phyloP scores from a whole-genome alignment of 2,797 vertebrate species.

The Scolopax rusticola region DNA sequence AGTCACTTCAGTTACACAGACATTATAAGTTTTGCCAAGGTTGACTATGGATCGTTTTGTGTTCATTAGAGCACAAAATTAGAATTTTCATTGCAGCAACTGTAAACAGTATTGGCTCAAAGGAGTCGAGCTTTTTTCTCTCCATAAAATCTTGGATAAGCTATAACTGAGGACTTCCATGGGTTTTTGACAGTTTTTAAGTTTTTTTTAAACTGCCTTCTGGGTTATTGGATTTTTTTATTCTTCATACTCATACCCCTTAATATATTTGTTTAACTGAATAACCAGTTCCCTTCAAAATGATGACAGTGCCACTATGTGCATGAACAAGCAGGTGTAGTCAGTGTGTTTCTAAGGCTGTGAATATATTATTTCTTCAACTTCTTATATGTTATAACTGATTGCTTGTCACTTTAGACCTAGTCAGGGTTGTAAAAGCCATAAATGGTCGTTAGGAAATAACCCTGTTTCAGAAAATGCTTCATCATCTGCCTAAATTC shows the following conservation, averaged over 20 bases:
- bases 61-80: slow-evolving; percentile 87
- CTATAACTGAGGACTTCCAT: slow-evolving; percentile 54
- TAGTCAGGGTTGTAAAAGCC: slow-evolving; percentile 61
- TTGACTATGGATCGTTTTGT: slow-evolving; percentile 82
- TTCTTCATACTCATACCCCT: not conserved
- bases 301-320: not conserved
- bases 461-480: slow-evolving; percentile 5
- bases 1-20: slow-evolving; percentile 82
- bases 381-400: slow-evolving; percentile 53
- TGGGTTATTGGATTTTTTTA: not conserved
- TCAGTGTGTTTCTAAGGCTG: slow-evolving; percentile 24
- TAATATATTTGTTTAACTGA: slow-evolving; percentile 56
- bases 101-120: slow-evolving; percentile 79
- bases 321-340: slow-evolving; percentile 33
- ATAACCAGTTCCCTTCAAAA: slow-evolving; percentile 53
- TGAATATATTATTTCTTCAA: slow-evolving; percentile 64
- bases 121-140: slow-evolving; percentile 67
- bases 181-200: slow-evolving; percentile 55
- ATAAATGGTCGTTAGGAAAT: slow-evolving; percentile 22
- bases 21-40: slow-evolving; percentile 83
- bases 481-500: slow-evolving; percentile 14
- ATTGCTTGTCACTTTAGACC: slow-evolving; percentile 67
- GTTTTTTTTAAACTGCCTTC: slow-evolving; percentile 46
- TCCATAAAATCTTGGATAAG: slow-evolving; percentile 76
- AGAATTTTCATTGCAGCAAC: slow-evolving; percentile 84